Evolutionary conservation across 2,797 vertebrate genomes (phyloP).

Genomic region (Pagetopsis macropterus): DNA sequence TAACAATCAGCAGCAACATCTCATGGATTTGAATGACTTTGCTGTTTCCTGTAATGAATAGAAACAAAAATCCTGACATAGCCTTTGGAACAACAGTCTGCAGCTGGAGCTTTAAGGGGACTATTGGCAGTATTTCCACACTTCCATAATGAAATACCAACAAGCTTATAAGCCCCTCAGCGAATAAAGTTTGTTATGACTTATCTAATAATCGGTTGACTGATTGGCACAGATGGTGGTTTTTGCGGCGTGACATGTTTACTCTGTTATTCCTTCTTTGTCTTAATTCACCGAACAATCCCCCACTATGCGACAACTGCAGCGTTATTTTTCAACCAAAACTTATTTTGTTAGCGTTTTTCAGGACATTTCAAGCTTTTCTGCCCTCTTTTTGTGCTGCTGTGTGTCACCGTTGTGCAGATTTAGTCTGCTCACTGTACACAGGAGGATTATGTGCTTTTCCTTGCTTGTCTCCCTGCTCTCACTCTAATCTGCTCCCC

Average conservation of each 20-base stretch:
- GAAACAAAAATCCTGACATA: conserved; percentile 39
- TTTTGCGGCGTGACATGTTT: conserved; percentile 29
- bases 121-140: conserved; percentile 31
- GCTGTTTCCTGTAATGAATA: conserved; percentile 30
- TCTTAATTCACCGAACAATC: conserved; percentile 32
- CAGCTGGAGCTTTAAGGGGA: conserved; percentile 46
- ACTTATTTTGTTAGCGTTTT: conserved; percentile 39
- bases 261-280: conserved; percentile 19
- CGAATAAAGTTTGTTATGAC: conserved; percentile 34
- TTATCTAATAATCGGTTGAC: conserved; percentile 18
- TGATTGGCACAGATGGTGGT: conserved; percentile 43
- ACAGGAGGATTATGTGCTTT: conserved; percentile 72
- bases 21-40: conserved; percentile 23
- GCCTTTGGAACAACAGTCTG: conserved; percentile 37
- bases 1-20: conserved; percentile 34
- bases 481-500: conserved; percentile 66
- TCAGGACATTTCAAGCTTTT: conserved; percentile 41
- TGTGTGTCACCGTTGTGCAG: conserved; percentile 61
- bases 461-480: conserved; percentile 61
- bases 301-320: conserved; percentile 10
- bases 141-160: conserved; percentile 35
- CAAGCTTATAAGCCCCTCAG: conserved; percentile 26
- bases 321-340: conserved; percentile 14
- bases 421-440: conserved; percentile 63
- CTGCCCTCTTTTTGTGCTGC: conserved; percentile 48